Evolutionary conservation across 2,797 vertebrate species (phyloP).

Genomic region (Australoheros facetus): DNA sequence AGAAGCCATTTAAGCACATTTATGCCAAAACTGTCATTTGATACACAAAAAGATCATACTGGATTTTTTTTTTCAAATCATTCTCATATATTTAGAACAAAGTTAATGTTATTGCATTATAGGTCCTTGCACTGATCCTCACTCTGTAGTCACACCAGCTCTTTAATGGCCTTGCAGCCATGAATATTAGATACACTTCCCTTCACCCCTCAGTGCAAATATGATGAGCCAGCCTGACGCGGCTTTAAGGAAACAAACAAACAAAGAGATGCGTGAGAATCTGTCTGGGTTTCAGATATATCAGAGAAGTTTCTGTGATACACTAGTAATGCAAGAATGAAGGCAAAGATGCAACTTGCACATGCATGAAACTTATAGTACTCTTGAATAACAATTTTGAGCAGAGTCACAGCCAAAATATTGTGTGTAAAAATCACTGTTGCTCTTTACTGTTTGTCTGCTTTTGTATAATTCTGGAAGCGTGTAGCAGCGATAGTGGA

Average conservation of each 20-base stretch:
- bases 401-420: not conserved
- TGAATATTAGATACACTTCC: conserved; percentile 86
- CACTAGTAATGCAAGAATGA: not conserved
- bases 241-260: conserved; percentile 56
- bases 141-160: conserved; percentile 70
- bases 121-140: conserved; percentile 60
- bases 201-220: conserved; percentile 66
- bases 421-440: not conserved
- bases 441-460: not conserved
- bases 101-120: conserved; percentile 54
- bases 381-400: not conserved
- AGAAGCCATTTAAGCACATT: conserved; percentile 3
- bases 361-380: not conserved
- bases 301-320: not conserved
- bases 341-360: not conserved
- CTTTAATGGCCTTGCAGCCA: conserved; percentile 80
- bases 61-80: not conserved
- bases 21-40: not conserved
- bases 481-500: conserved; percentile 6
- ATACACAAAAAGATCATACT: not conserved
- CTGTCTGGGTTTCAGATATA: conserved; percentile 26
- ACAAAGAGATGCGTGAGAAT: conserved; percentile 33
- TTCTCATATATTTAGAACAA: conserved; percentile 20
- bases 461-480: conserved; percentile 7
- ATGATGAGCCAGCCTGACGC: conserved; percentile 72